phyloP scores from a whole-genome alignment of 2,113 vertebrate genomes.

The Macrotis lagotis region DNA sequence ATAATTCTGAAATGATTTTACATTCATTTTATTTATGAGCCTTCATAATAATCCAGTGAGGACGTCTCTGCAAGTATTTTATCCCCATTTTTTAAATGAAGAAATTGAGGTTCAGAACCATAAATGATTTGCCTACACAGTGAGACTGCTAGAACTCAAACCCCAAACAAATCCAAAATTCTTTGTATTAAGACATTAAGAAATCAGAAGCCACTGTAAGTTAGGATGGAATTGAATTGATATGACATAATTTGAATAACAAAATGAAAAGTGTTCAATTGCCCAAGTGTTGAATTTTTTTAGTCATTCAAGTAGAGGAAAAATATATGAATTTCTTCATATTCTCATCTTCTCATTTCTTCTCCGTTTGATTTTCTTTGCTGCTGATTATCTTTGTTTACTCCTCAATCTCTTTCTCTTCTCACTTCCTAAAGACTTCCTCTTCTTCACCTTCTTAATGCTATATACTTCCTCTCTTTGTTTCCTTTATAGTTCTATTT shows the following conservation, averaged over 20 bases:
- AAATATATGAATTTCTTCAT: background rate
- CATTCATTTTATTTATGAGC: background rate
- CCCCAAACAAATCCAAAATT: background rate
- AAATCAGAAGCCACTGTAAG: background rate
- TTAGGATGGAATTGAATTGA: background rate
- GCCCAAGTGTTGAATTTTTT: background rate
- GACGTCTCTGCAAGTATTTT: background rate
- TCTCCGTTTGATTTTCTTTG: background rate
- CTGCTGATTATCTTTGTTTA: background rate
- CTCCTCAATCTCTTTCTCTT: background rate
- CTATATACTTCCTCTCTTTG: conserved; percentile 14
- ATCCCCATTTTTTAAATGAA: background rate
- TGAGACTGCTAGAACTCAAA: background rate
- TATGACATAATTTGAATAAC: background rate
- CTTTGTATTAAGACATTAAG: background rate
- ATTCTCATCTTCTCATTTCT: background rate
- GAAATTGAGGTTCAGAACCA: background rate
- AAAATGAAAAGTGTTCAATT: background rate
- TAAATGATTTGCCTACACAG: background rate
- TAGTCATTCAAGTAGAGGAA: background rate
- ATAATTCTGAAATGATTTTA: background rate
- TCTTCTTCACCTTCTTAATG: conserved; percentile 38
- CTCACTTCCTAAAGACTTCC: background rate
- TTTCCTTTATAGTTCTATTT: conserved; percentile 50
- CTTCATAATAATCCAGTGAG: background rate